Evolutionary conservation across 2,797 vertebrate genomes (phyloP).

Genomic region (Micropoecilia bifurca): DNA sequence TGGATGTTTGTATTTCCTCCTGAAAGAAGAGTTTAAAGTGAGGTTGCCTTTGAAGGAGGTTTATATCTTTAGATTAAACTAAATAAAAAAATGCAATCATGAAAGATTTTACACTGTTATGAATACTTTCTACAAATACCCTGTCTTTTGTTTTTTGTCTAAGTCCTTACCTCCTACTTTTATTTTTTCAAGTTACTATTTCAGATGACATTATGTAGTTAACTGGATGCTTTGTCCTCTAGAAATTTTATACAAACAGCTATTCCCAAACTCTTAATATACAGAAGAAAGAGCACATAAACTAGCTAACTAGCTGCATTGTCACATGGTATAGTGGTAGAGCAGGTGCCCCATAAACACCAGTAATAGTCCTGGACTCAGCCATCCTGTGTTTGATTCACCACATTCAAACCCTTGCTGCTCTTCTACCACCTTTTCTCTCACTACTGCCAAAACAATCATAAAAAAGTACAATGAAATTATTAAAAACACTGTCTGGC

Average conservation of each 20-base stretch:
- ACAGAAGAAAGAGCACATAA: neutral
- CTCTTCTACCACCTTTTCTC: too few species aligned
- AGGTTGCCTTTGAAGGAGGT: constrained; percentile 30
- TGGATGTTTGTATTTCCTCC: neutral
- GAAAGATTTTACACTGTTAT: constrained; percentile 27
- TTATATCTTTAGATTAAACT: constrained; percentile 39
- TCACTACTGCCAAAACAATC: too few species aligned
- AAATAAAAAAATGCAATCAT: constrained; percentile 28
- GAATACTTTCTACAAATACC: constrained; percentile 12
- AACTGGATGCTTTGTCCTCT: neutral
- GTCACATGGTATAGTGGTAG: too few species aligned
- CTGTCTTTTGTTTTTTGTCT: neutral
- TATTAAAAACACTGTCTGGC: too few species aligned
- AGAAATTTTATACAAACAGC: neutral
- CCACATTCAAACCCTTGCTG: too few species aligned
- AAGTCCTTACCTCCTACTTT: neutral
- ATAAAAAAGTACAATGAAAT: too few species aligned
- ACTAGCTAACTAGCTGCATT: neutral
- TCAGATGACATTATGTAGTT: neutral
- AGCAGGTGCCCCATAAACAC: too few species aligned
- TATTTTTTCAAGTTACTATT: neutral
- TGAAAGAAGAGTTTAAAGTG: constrained; percentile 29
- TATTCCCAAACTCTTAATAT: neutral
- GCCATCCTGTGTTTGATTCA: too few species aligned
- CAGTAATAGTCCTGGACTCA: too few species aligned